Conservation (phyloP, 2,888 invertebrate species). For the Lycophotia porphyrea region DNA sequence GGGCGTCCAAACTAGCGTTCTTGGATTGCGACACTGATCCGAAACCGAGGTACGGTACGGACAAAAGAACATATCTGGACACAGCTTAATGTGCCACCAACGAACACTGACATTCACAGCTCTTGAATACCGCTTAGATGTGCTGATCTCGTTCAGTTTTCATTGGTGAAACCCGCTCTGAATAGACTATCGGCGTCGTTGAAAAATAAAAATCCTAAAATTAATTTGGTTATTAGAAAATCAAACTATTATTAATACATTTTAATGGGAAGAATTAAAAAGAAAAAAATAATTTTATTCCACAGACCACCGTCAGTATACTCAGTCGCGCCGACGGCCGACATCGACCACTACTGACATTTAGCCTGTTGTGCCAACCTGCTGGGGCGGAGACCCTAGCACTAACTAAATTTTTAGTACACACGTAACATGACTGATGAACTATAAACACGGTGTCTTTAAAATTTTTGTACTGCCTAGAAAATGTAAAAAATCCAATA, state of each 20-base stretch:
- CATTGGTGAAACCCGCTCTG: background rate
- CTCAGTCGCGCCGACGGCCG: slow-evolving; percentile 84
- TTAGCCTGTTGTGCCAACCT: slow-evolving; percentile 79
- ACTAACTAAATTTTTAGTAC: slow-evolving; percentile 61
- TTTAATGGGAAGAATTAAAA: background rate
- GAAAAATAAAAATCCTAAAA: background rate
- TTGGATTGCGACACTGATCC: background rate
- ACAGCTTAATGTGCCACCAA: no score
- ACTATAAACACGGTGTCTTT: slow-evolving; percentile 74
- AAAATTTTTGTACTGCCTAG: slow-evolving; percentile 63
- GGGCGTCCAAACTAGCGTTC: background rate
- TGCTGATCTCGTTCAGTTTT: background rate
- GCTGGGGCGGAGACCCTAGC: slow-evolving; percentile 68
- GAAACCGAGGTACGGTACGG: background rate
- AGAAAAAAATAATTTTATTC: slow-evolving; percentile 34
- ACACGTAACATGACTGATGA: slow-evolving; percentile 73
- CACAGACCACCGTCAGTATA: slow-evolving; percentile 87
- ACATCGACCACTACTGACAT: slow-evolving; percentile 86
- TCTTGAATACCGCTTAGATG: background rate
- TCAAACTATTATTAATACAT: background rate
- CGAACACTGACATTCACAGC: background rate
- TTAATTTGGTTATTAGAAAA: background rate
- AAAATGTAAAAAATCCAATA: slow-evolving; percentile 43
- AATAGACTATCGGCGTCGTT: background rate
- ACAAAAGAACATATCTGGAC: no score